These are phyloP conservation scores for Machimus rusticus DNA, from an alignment of 2,888 invertebrate genomes.

Conservation along the genomic window DNA sequence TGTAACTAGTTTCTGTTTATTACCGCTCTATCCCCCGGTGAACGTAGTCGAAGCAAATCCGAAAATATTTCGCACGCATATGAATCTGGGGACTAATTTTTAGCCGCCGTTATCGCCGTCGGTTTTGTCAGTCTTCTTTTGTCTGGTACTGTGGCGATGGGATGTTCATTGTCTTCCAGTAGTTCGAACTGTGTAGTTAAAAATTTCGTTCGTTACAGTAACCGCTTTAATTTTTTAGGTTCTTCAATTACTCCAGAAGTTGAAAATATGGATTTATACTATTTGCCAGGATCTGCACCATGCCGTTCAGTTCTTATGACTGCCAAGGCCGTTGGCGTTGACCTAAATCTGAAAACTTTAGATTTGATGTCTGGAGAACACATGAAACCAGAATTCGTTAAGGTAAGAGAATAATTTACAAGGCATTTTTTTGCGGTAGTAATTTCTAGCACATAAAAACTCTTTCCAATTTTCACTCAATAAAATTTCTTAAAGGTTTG, in stretches of 20 bases:
- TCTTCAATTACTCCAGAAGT: neutral
- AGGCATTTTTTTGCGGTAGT: neutral
- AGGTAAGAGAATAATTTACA: slow-evolving; percentile 62
- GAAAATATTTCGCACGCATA: neutral
- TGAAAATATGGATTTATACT: slow-evolving; percentile 69
- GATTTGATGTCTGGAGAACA: slow-evolving; percentile 72
- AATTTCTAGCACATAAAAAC: too few relatives aligned
- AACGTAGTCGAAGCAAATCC: neutral
- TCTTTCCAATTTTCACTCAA: neutral
- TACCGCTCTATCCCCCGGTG: neutral
- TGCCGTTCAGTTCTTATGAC: slow-evolving; percentile 72
- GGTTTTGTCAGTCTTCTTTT: neutral
- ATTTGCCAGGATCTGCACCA: slow-evolving; percentile 70
- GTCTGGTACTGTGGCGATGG: slow-evolving; percentile 4
- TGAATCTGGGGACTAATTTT: neutral
- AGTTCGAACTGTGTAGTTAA: neutral
- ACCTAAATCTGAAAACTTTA: slow-evolving; percentile 70
- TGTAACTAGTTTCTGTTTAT: neutral
- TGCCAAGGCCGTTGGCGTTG: slow-evolving; percentile 72
- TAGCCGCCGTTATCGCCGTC: neutral
- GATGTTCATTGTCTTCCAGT: slow-evolving; percentile 29
- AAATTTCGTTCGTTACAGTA: neutral
- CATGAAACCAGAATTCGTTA: slow-evolving; percentile 73
- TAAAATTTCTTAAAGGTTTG: neutral
- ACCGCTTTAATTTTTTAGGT: neutral